A percentile compares a stretch with the other conserved stretches of the same genome.
These are phyloP conservation scores for Allygus modestus DNA, from an alignment of 2,888 invertebrate genomes.

Conservation along the genomic window DNA sequence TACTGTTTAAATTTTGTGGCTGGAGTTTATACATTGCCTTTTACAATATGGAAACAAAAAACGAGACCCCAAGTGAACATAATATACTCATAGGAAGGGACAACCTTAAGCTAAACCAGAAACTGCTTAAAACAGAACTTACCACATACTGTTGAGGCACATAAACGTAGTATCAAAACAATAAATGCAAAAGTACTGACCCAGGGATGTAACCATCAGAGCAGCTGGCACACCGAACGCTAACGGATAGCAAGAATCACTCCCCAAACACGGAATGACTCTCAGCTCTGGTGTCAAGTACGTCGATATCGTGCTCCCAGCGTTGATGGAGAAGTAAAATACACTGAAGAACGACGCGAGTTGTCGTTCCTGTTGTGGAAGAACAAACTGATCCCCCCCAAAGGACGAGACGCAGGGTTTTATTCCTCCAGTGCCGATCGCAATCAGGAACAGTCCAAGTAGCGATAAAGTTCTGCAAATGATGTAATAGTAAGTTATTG, in stretches of 20 bases:
- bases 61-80: no score
- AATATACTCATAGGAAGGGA: no score
- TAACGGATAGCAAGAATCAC: slow-evolving; percentile 82
- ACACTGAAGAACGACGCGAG: slow-evolving; percentile 85
- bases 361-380: slow-evolving; percentile 82
- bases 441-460: slow-evolving; percentile 83
- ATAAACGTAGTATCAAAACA: no score
- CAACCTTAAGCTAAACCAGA: no score
- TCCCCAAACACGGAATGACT: slow-evolving; percentile 81
- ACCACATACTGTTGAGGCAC: no score
- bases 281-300: slow-evolving; percentile 85
- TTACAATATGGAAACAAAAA: no score
- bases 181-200: no score
- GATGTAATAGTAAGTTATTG: no score
- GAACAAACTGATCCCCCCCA: slow-evolving; percentile 88
- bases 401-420: slow-evolving; percentile 90
- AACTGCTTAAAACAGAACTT: no score
- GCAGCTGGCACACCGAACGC: slow-evolving; percentile 87
- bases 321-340: slow-evolving; percentile 83
- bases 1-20: no score
- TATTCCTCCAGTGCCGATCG: slow-evolving; percentile 88
- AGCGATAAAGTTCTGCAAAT: slow-evolving; percentile 78
- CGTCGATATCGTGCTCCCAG: slow-evolving; percentile 85
- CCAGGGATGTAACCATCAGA: slow-evolving; percentile 79
- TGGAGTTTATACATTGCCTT: no score